Evolutionary conservation across 2,797 vertebrate genomes (phyloP), one percentile per base, ranked within the genome.

Genomic region (Sternarchorhynchus goeldii): DNA sequence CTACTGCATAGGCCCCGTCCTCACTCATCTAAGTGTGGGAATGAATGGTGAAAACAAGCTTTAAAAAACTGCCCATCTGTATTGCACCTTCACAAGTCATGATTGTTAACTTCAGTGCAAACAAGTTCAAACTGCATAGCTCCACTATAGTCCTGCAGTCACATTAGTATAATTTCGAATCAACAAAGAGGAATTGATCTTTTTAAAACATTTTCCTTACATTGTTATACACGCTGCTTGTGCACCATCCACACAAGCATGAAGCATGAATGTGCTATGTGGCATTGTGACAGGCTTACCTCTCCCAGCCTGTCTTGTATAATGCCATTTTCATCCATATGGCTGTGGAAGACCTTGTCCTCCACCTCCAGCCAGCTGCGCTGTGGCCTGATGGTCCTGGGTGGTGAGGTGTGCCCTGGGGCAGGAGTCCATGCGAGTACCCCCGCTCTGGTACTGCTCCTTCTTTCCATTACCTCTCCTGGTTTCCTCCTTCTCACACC

Each of bases 311-410:
- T 81, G 36, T 87, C 90, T 0, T 82, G 75, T 73, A 94, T 93
- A 78, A 94, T 90, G 56, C 94, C 93, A 1, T 93, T 89, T 73
- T 91, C 86, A 17, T 94, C 91, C 93, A 95, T 91, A 14, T 88
- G 89, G 53, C 72, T 85, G 29, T 76, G 60, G 67, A 92, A 93
- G 50, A 88, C 85, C 41, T 91, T 87, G 0, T 89, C 68, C 14
- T 32, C 64, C 29, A 32, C 73, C 17, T 73, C 67, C 12, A 77
- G 81, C 83, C 77, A 82, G 81, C 73, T 74, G 32, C 73, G 58
- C 20, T 86, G 87, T 1, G 87, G 89, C 16, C 25, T 39, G 4
- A 68, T 77, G 3, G 84, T 83, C 74, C 85, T 87, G 63, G 82
- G 64, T 17, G 84, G 58, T 59, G 91, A 89, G 81, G 58, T 31